phyloP scores from a whole-genome alignment of 2,113 vertebrate genomes.

The Corynorhinus townsendii region DNA sequence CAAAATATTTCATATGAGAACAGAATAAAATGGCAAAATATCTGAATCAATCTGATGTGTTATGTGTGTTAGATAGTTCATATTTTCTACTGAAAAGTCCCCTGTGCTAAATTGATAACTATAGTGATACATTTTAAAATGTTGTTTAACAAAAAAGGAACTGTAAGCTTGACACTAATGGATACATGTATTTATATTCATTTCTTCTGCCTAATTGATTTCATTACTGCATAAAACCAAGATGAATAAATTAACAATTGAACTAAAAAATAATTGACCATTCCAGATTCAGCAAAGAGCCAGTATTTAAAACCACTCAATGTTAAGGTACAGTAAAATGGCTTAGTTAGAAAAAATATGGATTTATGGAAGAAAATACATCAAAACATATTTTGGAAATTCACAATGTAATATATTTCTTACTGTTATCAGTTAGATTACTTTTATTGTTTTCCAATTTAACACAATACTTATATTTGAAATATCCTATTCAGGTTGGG shows the following conservation, averaged over 20 bases:
- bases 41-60: neutral
- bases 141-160: neutral
- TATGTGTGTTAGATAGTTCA: neutral
- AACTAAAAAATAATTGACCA: neutral
- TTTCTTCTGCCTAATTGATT: neutral
- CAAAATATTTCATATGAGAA: neutral
- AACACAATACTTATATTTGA: neutral
- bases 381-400: neutral
- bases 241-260: neutral
- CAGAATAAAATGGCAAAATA: neutral
- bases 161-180: neutral
- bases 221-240: neutral
- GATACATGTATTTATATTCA: neutral
- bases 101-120: neutral
- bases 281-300: neutral
- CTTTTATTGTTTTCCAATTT: neutral
- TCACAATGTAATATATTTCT: neutral
- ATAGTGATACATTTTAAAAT: neutral
- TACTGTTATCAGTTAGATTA: neutral
- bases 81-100: neutral
- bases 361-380: neutral
- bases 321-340: neutral
- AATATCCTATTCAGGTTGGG: neutral
- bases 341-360: neutral
- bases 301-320: neutral